Conservation (phyloP, 2,797 vertebrate genomes). For the Microcaecilia unicolor region DNA sequence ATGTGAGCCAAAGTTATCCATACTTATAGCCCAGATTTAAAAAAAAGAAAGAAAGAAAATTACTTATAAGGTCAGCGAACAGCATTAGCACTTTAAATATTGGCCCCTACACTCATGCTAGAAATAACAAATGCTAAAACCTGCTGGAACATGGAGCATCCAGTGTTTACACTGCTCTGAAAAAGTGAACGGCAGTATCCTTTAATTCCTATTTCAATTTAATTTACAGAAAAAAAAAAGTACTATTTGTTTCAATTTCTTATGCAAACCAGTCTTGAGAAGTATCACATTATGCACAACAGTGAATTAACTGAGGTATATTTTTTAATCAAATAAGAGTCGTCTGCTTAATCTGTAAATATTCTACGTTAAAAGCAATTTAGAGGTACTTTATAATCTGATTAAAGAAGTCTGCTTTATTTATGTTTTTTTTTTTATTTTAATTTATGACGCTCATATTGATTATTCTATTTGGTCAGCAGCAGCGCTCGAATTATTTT, state of each 20-base stretch:
- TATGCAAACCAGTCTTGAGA: neutral
- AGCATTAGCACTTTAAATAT: no score
- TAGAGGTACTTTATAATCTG: constrained; percentile 13
- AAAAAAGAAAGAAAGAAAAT: no score
- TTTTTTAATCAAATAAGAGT: constrained; percentile 20
- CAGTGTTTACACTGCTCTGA: no score
- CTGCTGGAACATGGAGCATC: no score
- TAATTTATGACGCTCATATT: constrained; percentile 20
- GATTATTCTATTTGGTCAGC: constrained; percentile 19
- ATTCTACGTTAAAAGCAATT: constrained; percentile 7
- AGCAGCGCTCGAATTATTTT: constrained; percentile 18
- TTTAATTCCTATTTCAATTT: constrained; percentile 6
- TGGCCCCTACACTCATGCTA: no score
- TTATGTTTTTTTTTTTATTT: constrained; percentile 29
- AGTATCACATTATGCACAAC: no score
- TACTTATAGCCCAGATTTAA: no score
- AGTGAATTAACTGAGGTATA: constrained; percentile 4
- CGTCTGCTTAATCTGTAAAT: constrained; percentile 17
- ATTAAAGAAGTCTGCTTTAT: constrained; percentile 18
- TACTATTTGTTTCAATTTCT: constrained; percentile 9
- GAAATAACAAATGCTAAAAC: no score
- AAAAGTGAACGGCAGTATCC: neutral
- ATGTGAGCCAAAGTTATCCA: no score
- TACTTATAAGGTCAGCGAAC: no score
- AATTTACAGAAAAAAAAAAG: constrained; percentile 9